Conservation (phyloP, 2,888 invertebrate species). For the Tetheella fluctuosa region DNA sequence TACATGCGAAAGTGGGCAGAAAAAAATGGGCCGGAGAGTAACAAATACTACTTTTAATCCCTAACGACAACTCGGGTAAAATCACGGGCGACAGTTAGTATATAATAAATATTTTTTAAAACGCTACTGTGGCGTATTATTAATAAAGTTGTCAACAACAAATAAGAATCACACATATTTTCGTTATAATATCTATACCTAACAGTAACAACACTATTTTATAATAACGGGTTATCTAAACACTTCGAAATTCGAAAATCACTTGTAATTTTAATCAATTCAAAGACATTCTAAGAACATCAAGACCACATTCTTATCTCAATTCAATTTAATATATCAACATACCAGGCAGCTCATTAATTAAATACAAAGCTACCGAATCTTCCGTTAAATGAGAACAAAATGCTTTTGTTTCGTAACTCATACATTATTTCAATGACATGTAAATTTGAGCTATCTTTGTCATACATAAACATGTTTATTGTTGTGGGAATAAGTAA, state of each 20-base stretch:
- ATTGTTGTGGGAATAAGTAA: neutral
- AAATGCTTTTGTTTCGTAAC: too few relatives aligned
- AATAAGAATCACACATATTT: neutral
- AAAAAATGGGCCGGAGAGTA: too few relatives aligned
- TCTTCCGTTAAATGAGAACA: conserved; percentile 12
- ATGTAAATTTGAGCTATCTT: neutral
- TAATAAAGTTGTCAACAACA: neutral
- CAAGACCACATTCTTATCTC: conserved; percentile 34
- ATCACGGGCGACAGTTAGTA: too few relatives aligned
- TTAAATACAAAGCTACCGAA: conserved; percentile 28
- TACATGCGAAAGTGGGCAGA: too few relatives aligned
- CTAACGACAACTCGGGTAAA: too few relatives aligned
- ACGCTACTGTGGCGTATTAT: too few relatives aligned
- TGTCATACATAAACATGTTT: neutral
- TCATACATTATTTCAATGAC: neutral
- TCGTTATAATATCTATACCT: neutral
- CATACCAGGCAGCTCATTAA: conserved; percentile 32
- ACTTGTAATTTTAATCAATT: conserved; percentile 3
- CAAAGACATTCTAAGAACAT: neutral
- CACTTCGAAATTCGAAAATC: neutral
- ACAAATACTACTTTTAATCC: too few relatives aligned
- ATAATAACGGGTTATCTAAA: neutral
- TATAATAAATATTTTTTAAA: too few relatives aligned
- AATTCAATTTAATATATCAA: conserved; percentile 28
- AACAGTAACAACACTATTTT: neutral